Conservation (phyloP, 2,797 vertebrate species). For the Heliangelus exortis region DNA sequence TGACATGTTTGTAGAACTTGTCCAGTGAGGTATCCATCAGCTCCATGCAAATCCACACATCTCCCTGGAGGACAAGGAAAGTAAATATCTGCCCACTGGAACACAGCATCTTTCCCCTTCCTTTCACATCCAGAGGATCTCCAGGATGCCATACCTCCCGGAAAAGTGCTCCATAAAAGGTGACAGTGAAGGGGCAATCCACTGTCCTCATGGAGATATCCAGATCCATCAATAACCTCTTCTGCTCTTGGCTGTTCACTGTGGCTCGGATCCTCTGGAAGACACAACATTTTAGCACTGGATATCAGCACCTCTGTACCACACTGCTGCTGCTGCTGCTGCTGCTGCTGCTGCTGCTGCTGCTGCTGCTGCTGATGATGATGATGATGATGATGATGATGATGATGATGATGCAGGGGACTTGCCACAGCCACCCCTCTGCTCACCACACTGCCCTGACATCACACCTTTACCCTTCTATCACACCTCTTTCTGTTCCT, state of each 20-base stretch:
- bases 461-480: not conserved
- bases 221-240: slow-evolving; percentile 93
- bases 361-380: too few relatives aligned
- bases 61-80: slow-evolving; percentile 81
- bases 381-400: too few relatives aligned
- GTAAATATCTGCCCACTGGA: not conserved
- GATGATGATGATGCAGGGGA: not conserved
- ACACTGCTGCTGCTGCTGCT: not conserved
- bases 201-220: slow-evolving; percentile 98
- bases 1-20: slow-evolving; percentile 98
- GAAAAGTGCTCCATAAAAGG: slow-evolving; percentile 94
- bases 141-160: slow-evolving; percentile 85
- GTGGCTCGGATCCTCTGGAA: slow-evolving; percentile 92
- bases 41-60: slow-evolving; percentile 99
- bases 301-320: not conserved
- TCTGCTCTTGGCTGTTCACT: slow-evolving; percentile 96
- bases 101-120: not conserved
- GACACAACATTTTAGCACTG: not conserved
- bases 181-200: slow-evolving; percentile 95
- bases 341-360: too few relatives aligned
- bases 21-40: slow-evolving; percentile 99
- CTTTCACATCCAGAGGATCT: fast-evolving
- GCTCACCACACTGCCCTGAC: not conserved
- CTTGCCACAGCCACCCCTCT: not conserved
- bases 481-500: not conserved